These are phyloP conservation scores for Ectobius pallidus DNA, from an alignment of 2,888 invertebrate species.

Conservation along the genomic window DNA sequence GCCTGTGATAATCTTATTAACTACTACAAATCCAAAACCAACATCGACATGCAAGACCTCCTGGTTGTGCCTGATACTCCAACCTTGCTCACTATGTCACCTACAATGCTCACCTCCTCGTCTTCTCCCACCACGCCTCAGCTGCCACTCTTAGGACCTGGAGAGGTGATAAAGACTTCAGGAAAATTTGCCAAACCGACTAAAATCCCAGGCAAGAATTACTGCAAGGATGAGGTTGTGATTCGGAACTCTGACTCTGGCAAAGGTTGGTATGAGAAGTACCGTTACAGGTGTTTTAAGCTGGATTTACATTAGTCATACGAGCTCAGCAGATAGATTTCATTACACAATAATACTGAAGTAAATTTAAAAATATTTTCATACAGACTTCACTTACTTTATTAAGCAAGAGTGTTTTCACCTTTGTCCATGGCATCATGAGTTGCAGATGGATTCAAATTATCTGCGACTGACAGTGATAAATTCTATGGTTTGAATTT, in stretches of 20 bases:
- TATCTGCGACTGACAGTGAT: too few relatives aligned
- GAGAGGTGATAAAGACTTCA: constrained; percentile 85
- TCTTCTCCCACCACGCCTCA: constrained; percentile 54
- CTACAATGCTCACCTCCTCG: constrained; percentile 13
- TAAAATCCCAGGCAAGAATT: constrained; percentile 90
- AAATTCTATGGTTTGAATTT: too few relatives aligned
- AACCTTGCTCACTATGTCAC: constrained; percentile 19
- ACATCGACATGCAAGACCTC: constrained; percentile 48
- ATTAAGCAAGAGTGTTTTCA: too few relatives aligned
- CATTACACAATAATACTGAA: too few relatives aligned
- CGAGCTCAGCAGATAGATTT: too few relatives aligned
- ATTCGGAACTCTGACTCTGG: constrained; percentile 95
- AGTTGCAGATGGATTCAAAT: too few relatives aligned
- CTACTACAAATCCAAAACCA: constrained; percentile 69
- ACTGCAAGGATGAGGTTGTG: constrained; percentile 93
- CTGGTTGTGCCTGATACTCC: constrained; percentile 31
- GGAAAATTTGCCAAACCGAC: constrained; percentile 89
- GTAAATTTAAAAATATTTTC: too few relatives aligned
- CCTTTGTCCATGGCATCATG: too few relatives aligned
- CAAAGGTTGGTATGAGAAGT: constrained; percentile 80
- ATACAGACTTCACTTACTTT: too few relatives aligned
- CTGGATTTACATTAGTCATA: background rate
- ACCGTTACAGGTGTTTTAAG: background rate
- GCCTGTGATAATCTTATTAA: constrained; percentile 82
- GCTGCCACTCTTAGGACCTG: constrained; percentile 72